A percentile compares a stretch with the other conserved stretches of the same genome.
These are phyloP conservation scores for Rhea pennata DNA, from an alignment of 2,113 vertebrate genomes.

Conservation along the genomic window DNA sequence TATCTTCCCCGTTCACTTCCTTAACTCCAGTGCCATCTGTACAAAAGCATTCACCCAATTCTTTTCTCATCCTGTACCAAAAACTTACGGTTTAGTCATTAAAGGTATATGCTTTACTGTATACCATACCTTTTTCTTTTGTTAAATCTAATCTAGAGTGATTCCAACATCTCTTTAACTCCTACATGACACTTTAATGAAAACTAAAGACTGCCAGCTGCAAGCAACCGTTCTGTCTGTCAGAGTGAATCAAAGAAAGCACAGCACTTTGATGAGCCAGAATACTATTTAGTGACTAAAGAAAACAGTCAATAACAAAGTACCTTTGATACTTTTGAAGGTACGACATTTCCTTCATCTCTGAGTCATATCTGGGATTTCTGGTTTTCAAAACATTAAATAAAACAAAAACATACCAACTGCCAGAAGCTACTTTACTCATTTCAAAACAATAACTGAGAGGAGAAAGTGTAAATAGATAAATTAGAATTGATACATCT, in stretches of 20 bases:
- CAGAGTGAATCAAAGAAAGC: neutral
- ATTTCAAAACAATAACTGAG: neutral
- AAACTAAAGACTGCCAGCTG: neutral
- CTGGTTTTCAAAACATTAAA: neutral
- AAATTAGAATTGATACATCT: neutral
- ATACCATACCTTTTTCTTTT: neutral
- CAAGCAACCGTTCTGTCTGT: neutral
- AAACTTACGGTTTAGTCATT: neutral
- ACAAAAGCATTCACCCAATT: neutral
- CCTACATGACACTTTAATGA: neutral
- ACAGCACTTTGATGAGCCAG: neutral
- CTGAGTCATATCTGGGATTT: neutral
- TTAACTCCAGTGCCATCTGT: neutral
- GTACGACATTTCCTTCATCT: neutral
- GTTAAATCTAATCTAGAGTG: neutral
- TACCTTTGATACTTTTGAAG: neutral
- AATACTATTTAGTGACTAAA: neutral
- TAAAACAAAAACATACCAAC: neutral
- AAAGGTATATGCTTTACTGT: neutral
- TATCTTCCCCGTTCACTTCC: neutral
- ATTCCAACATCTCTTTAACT: neutral
- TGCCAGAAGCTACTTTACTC: neutral
- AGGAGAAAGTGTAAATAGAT: neutral
- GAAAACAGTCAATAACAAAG: neutral
- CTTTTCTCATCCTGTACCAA: neutral